These are phyloP conservation scores for Ophion obscuratus DNA, from an alignment of 2,888 invertebrate species.

Conservation along the genomic window DNA sequence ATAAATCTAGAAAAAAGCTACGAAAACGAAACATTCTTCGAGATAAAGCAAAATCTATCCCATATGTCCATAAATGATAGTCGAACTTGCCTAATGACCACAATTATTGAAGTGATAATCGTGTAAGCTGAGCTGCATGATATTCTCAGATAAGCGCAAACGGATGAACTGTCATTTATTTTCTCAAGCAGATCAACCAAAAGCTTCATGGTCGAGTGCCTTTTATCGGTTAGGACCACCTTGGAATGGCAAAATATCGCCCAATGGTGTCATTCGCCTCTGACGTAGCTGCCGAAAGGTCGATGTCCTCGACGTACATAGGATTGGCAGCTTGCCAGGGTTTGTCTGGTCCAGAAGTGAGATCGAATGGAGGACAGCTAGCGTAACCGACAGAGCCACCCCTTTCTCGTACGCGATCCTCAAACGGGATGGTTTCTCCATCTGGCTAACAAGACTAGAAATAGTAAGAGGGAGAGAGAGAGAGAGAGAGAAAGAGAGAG, in stretches of 20 bases:
- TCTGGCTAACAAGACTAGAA: slow-evolving; percentile 19
- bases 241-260: slow-evolving; percentile 2
- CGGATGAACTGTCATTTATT: neutral
- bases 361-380: slow-evolving; percentile 2
- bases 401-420: slow-evolving; percentile 41
- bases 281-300: slow-evolving; percentile 39
- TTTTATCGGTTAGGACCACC: neutral
- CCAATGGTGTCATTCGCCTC: slow-evolving; percentile 33
- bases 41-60: too few species aligned
- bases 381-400: slow-evolving; percentile 11
- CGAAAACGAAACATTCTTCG: too few species aligned
- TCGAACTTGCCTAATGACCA: too few species aligned
- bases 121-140: too few species aligned
- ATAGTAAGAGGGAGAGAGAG: neutral
- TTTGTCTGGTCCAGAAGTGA: slow-evolving; percentile 33
- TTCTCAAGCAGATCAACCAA: neutral
- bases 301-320: slow-evolving; percentile 60
- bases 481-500: slow-evolving; percentile 17
- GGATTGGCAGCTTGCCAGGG: slow-evolving; percentile 77
- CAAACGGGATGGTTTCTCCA: slow-evolving; percentile 39
- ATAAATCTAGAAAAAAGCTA: too few species aligned
- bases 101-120: too few species aligned
- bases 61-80: too few species aligned
- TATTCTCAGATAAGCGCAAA: neutral
- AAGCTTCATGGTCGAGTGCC: neutral